These are phyloP conservation scores for Aplocera efformata DNA, from an alignment of 2,888 invertebrate genomes.

Conservation along the genomic window DNA sequence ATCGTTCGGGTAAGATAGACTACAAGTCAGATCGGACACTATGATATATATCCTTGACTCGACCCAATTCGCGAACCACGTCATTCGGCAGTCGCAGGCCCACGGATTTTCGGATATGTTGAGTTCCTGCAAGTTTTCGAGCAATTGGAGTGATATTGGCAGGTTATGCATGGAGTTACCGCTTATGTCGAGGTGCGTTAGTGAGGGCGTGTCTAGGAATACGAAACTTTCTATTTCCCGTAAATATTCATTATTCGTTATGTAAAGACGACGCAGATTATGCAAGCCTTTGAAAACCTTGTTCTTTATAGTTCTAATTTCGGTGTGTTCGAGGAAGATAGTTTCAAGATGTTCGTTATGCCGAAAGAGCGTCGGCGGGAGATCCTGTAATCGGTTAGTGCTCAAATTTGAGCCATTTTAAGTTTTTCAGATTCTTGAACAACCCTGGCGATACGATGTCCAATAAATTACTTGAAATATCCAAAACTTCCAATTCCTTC, in stretches of 20 bases:
- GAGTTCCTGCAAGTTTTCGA: constrained; percentile 82
- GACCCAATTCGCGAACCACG: constrained; percentile 84
- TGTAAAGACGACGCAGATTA: constrained; percentile 78
- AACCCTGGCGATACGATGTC: constrained; percentile 81
- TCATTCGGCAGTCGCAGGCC: constrained; percentile 93
- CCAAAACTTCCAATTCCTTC: constrained; percentile 83
- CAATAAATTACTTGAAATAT: constrained; percentile 84
- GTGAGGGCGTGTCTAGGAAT: constrained; percentile 80
- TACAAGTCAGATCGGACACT: constrained; percentile 83
- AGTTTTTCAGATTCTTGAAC: constrained; percentile 79
- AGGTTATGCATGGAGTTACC: constrained; percentile 85
- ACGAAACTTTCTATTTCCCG: constrained; percentile 82
- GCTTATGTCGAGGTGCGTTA: constrained; percentile 85
- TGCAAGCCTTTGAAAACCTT: constrained; percentile 83
- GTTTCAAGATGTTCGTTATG: constrained; percentile 81
- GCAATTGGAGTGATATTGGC: constrained; percentile 84
- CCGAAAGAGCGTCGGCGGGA: constrained; percentile 83
- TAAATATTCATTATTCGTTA: constrained; percentile 82
- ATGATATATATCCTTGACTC: constrained; percentile 71
- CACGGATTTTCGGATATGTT: constrained; percentile 88
- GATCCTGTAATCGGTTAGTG: constrained; percentile 78
- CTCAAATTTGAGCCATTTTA: constrained; percentile 81
- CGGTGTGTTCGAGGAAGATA: constrained; percentile 84
- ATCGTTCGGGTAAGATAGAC: constrained; percentile 83
- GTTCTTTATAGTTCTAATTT: constrained; percentile 83